Percentiles rank a stretch among this genome's conserved stretches.
Evolutionary conservation across 2,888 invertebrate genomes (phyloP).

Genomic region (Nowickia ferox): DNA sequence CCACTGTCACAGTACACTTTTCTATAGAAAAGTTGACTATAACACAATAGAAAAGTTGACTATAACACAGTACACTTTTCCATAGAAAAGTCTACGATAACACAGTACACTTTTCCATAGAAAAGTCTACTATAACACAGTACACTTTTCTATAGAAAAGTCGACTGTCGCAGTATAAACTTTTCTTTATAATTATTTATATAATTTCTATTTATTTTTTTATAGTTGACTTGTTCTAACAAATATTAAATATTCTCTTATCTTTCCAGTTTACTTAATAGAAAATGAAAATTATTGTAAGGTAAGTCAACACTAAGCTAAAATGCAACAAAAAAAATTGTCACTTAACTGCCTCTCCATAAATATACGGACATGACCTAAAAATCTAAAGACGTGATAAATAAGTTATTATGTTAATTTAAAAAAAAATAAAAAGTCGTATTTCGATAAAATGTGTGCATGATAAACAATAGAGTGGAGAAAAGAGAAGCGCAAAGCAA

Average conservation of each 20-base stretch:
- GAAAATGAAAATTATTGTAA: conserved; percentile 40
- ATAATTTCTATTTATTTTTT: too few species aligned
- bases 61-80: too few species aligned
- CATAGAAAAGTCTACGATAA: too few species aligned
- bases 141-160: too few species aligned
- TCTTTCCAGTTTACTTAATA: conserved; percentile 56
- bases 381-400: conserved; percentile 56
- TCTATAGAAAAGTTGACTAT: too few species aligned
- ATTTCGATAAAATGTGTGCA: not conserved
- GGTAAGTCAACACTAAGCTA: conserved; percentile 52
- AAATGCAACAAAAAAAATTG: not conserved
- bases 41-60: too few species aligned
- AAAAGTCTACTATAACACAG: too few species aligned
- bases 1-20: too few species aligned
- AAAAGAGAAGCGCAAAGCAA: not conserved
- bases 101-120: too few species aligned
- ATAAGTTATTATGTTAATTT: conserved; percentile 54
- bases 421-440: conserved; percentile 10
- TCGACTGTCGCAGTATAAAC: too few species aligned
- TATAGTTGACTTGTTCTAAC: not conserved
- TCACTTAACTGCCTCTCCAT: conserved; percentile 1
- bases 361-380: conserved; percentile 41
- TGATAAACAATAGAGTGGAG: not conserved
- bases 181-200: too few species aligned
- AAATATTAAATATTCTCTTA: conserved; percentile 27